Evolutionary conservation across 1,140 invertebrate genomes (phyloP), one percentile per base, ranked within the genome.

Genomic region (Hydropsyche tenuis): DNA sequence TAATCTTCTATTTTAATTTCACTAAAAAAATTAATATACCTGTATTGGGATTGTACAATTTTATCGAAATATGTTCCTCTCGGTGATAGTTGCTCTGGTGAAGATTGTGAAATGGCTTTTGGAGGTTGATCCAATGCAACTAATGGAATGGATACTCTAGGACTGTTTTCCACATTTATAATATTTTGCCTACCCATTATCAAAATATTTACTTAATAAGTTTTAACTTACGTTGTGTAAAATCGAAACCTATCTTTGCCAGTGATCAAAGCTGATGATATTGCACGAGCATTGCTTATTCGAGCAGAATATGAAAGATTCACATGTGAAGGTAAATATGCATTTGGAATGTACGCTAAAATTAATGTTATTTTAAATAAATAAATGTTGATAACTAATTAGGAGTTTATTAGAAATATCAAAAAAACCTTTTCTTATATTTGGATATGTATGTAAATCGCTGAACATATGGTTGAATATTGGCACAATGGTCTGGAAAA

Each of bases 401-500:
- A 16, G 45, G 18, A 66, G n/a, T 45, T 69, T 22, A 27, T 42
- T 42, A 1, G 1, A 30, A 18, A 46, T 25, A 9, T n/a, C 6
- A 37, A 48, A 22, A 6, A 7, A 14, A 70, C 68, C 51, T 56
- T 30, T 70, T 11, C 20, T 16, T n/a, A 42, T 42, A 20, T 27
- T 70, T 5, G 68, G 68, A 70, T 37, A 70, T 46, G 48, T 48
- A 14, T 18, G 51, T 11, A 70, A 56, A 9, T 70, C 68, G 18
- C 68, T 70, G 27, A 70, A 70, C 68, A 70, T 70, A 23, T 70
- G 68, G 1, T 70, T 46, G 51, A 37, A 70, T 16, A 70, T 56
- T 22, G 68, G 68, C 7, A 42, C 37, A 25, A 70, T 22, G 0
- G 48, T 37, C 68, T 70, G 16, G 18, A 70, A 70, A 20, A 27